Base-by-base conservation (phyloP, 2,113 vertebrate species). In the Coptodon rendalli region DNA sequence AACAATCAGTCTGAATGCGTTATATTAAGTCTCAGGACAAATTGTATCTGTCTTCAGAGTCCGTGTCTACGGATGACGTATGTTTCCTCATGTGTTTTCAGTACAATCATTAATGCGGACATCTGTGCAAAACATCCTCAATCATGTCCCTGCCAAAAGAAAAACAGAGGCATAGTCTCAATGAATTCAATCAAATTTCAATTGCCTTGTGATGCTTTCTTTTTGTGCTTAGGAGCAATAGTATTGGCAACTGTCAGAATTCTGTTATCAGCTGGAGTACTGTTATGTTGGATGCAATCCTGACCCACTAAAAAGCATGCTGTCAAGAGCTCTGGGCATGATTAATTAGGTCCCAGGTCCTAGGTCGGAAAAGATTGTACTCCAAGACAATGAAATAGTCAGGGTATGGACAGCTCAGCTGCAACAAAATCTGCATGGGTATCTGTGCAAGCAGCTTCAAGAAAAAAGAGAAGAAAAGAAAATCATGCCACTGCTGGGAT, bases 111-210 rank as follows among this genome's bases (percentile, higher is more conserved):
- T 89, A 89, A 73, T 24, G 84, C 59, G 84, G 89, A 91, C 91
- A 92, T 93, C 94, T 91, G 92, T 40, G 76, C 71, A 29, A 19
- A 31, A 61, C 86, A 73, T 87, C 82, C 81, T 91, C 87, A 91
- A 90, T 93, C 84, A 89, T 86, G 85, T 88, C 63, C 45, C 82
- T 90, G 87, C 86, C 86, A 93, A 83, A 83, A 54, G 43, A 85
- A 83, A 90, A 85, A 66, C 89, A 36, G 89, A 91, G 54, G 61
- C 45, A 89, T 76, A 27, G 48, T 89, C 84, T 81, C 86, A 27
- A 17, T 86, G 76, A 90, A 89, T 91, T 91, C 86, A 85, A 92
- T 92, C 87, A 93, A 84, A 91, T 87, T 89, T 45, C 66, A 88
- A 76, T 34, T 14, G 79, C 24, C 78, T 80, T 61, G 11, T 76